Evolutionary conservation across 2,113 vertebrate genomes (phyloP).

Genomic region (Phaetusa simplex): DNA sequence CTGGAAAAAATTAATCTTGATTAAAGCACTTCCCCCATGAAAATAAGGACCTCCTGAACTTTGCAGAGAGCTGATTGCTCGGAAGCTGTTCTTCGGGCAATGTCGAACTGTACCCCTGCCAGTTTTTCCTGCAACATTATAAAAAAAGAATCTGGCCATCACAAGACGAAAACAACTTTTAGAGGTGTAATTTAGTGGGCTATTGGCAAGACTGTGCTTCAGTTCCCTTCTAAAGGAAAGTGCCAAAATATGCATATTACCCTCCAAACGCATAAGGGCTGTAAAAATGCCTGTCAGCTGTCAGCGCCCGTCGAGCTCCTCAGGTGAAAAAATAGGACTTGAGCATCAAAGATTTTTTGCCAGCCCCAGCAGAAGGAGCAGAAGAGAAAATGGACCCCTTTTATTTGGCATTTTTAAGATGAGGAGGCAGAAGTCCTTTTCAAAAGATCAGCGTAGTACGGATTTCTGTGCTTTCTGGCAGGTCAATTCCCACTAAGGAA

Average conservation of each 20-base stretch:
- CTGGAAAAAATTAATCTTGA: slow-evolving; percentile 84
- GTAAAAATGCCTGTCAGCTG: not conserved
- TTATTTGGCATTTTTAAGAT: not conserved
- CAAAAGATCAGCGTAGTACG: accelerated
- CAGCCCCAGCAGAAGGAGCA: not conserved
- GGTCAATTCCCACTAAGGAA: not conserved
- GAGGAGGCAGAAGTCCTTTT: not conserved
- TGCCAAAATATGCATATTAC: not conserved
- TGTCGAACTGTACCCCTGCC: not conserved
- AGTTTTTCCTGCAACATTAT: not conserved
- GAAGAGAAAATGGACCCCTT: not conserved
- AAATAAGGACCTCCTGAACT: slow-evolving; percentile 77
- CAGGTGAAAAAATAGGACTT: not conserved
- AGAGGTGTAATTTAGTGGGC: slow-evolving; percentile 12
- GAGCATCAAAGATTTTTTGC: not conserved
- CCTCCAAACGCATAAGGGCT: not conserved
- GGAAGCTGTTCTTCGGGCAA: not conserved
- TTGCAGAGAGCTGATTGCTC: slow-evolving; percentile 54
- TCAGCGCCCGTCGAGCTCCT: not conserved
- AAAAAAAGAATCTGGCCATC: not conserved
- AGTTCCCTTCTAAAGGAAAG: not conserved
- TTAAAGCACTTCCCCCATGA: slow-evolving; percentile 78
- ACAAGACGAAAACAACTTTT: not conserved
- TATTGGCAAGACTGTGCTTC: not conserved
- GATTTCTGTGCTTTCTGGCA: not conserved